Percentiles rank a stretch among this genome's conserved stretches.
Conservation (phyloP, 2,797 vertebrate species). For the Myotis planiceps region DNA sequence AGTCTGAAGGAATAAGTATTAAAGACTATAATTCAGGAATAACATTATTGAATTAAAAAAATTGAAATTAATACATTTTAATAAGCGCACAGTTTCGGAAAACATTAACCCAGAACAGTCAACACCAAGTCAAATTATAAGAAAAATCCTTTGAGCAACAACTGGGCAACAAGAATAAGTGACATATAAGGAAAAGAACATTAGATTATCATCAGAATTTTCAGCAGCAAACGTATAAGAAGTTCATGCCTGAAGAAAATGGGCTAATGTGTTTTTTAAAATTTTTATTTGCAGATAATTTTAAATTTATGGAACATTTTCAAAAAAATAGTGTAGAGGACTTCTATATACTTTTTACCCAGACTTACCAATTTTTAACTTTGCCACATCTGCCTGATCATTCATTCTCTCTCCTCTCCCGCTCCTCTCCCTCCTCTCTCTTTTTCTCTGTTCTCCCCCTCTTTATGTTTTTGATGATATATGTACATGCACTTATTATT, state of each 20-base stretch:
- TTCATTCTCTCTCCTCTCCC: background rate
- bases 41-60: background rate
- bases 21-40: slow-evolving; percentile 34
- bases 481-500: background rate
- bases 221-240: background rate
- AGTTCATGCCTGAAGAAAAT: background rate
- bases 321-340: background rate
- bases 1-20: background rate
- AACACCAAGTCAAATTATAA: slow-evolving; percentile 14
- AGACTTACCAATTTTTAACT: background rate
- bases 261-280: background rate
- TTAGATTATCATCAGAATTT: background rate
- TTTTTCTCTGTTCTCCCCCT: too few species aligned
- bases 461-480: background rate
- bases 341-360: background rate
- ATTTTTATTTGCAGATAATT: background rate
- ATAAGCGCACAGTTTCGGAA: background rate
- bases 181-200: background rate
- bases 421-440: background rate
- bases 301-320: background rate
- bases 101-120: slow-evolving; percentile 14
- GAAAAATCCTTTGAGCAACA: slow-evolving; percentile 19
- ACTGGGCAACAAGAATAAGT: background rate
- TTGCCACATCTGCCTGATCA: background rate
- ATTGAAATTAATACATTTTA: background rate